Conservation (phyloP, 1,140 invertebrate species). For the Trichomalopsis sarcophagae region DNA sequence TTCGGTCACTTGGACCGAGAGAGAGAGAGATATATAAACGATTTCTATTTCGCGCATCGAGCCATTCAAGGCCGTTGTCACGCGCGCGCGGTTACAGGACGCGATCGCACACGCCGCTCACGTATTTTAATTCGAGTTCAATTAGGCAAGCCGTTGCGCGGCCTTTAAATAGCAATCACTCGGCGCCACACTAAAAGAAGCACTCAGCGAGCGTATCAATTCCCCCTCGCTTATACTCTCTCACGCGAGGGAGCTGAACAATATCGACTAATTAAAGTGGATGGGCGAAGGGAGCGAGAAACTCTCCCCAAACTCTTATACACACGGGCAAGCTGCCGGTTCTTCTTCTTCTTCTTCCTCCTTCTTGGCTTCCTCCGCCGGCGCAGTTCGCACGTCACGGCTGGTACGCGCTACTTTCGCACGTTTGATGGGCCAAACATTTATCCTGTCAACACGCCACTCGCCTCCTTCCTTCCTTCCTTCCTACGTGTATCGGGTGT, state of each 20-base stretch:
- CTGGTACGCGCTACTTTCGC: not conserved
- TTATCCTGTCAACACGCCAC: conserved; percentile 46
- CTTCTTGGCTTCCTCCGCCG: not conserved
- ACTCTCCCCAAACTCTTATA: not conserved
- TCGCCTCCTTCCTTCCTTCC: not conserved
- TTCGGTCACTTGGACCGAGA: too few species aligned
- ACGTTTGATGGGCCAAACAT: not conserved
- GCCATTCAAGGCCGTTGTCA: not conserved
- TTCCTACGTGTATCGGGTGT: not conserved
- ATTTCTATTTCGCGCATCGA: conserved; percentile 18
- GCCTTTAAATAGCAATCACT: conserved; percentile 33
- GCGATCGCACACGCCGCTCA: conserved; percentile 34
- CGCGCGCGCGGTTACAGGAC: too few species aligned
- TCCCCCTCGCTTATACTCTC: conserved; percentile 8
- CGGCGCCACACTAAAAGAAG: not conserved
- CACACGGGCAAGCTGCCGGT: not conserved
- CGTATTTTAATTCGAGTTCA: conserved; percentile 53
- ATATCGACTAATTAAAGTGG: conserved; percentile 51
- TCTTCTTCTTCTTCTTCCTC: not conserved
- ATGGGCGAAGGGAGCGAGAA: conserved; percentile 52
- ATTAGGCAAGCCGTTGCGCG: conserved; percentile 27
- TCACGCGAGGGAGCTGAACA: conserved; percentile 3
- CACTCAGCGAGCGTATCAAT: conserved; percentile 12
- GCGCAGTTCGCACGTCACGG: not conserved
- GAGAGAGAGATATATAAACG: not conserved